Evolutionary conservation across 1,140 invertebrate genomes (phyloP).

Genomic region (Scaptomyza hsui): DNA sequence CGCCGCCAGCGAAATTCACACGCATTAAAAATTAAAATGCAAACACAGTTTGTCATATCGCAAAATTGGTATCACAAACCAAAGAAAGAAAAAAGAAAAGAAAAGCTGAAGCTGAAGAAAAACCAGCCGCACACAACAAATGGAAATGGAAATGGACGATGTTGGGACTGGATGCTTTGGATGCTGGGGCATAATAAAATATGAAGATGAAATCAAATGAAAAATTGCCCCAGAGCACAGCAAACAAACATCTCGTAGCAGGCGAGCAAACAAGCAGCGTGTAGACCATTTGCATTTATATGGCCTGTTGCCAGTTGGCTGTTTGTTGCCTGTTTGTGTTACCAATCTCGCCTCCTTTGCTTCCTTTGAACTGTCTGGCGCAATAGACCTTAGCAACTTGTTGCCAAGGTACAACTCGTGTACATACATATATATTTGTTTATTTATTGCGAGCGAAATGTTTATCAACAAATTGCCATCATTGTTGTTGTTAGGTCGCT

Average conservation of each 20-base stretch:
- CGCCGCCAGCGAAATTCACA: conserved; percentile 81
- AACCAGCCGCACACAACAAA: conserved; percentile 14
- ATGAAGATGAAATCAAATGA: conserved; percentile 83
- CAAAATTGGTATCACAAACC: conserved; percentile 75
- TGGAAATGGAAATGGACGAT: conserved; percentile 56
- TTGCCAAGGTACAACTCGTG: conserved; percentile 47
- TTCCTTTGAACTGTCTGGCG: conserved; percentile 21
- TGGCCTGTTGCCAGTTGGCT: conserved; percentile 43
- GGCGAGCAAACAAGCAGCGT: conserved; percentile 65
- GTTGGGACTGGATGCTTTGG: conserved; percentile 12
- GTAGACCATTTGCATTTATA: conserved; percentile 79
- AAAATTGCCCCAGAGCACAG: conserved; percentile 81
- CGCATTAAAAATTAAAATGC: conserved; percentile 83
- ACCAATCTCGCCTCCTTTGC: conserved; percentile 25
- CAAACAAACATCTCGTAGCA: conserved; percentile 38
- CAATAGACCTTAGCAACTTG: conserved; percentile 63
- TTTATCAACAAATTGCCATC: conserved; percentile 84
- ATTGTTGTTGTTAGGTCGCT: conserved; percentile 62
- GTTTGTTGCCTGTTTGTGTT: conserved; percentile 25
- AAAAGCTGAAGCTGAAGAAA: conserved; percentile 32
- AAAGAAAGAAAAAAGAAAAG: conserved; percentile 24
- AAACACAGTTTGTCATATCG: conserved; percentile 83
- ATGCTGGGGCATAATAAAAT: conserved; percentile 72
- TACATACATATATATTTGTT: conserved; percentile 64
- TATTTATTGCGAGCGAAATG: conserved; percentile 83